Evolutionary conservation across 1,140 invertebrate species (phyloP), one percentile per base, ranked within the genome.

Genomic region (Onthophagus taurus): DNA sequence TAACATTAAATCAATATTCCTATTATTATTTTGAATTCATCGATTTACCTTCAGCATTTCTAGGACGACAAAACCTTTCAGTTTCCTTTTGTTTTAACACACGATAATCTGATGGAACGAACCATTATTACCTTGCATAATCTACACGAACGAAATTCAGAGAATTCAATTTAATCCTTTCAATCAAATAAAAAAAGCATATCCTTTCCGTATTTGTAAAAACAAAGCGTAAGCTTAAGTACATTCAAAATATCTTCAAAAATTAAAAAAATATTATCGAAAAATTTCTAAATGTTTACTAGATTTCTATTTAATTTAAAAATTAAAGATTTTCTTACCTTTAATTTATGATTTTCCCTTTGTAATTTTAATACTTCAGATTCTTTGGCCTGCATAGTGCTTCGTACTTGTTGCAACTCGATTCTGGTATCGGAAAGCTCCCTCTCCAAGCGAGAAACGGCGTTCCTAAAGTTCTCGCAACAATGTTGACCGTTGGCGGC

Each of bases 311-410:
- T 8, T 6, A 9, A 33, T 9, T 8, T 6, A 33, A 33, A 6
- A 33, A 13, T 17, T 19, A 19, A 37, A 6, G 14, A 37, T 17
- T 35, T 13, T 57, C 57, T 64, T 58, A 76, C 75, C 68, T 72
- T 76, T 5, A 78, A 57, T 53, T 77, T 77, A 55, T 77, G 72
- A 26, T 76, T 68, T 57, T 77, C 75, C 11, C 74, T 63, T 57
- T 74, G 70, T n/a, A 76, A 55, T 49, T 68, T 66, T 4, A 65
- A 29, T 12, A 71, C 57, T 47, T 71, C 66, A 36, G 67, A 57
- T 26, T 72, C 70, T 39, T 64, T 65, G 13, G 41, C 50, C 36
- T 63, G 58, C 14, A 71, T 50, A 21, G 66, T 54, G 14, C 61
- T 61, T 16, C 57, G 52, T 8, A 62, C 51, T 31, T 61, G 55